Evolutionary conservation across 1,140 invertebrate species (phyloP).

Genomic region (Drosophila punjabiensis): DNA sequence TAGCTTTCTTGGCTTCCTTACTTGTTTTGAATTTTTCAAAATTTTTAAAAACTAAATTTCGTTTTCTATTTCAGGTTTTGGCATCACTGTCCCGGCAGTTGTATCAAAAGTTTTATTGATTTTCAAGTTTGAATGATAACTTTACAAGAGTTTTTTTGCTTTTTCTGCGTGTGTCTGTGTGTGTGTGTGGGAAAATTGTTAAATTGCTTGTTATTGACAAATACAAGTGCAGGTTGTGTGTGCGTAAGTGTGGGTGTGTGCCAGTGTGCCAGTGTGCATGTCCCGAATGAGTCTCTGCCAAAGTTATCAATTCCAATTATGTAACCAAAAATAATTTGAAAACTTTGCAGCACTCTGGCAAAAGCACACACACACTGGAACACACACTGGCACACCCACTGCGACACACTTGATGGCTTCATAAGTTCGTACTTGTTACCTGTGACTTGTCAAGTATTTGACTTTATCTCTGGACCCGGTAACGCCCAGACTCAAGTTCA

Average conservation of each 20-base stretch:
- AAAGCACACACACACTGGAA: conserved; percentile 39
- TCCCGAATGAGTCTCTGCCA: conserved; percentile 49
- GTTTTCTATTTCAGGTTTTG: background rate
- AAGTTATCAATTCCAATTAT: conserved; percentile 84
- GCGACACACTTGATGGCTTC: conserved; percentile 64
- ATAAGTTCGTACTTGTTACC: conserved; percentile 82
- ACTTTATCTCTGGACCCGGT: conserved; percentile 73
- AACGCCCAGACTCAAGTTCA: conserved; percentile 29
- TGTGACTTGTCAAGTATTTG: conserved; percentile 83
- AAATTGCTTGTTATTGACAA: conserved; percentile 84
- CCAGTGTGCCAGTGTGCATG: background rate
- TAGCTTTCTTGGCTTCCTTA: no score
- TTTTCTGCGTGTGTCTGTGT: conserved; percentile 30
- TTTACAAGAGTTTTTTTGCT: conserved; percentile 76
- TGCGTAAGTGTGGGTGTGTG: conserved; percentile 3
- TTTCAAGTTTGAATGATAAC: conserved; percentile 84
- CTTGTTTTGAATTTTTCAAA: background rate
- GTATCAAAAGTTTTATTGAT: conserved; percentile 82
- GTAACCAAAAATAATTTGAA: conserved; percentile 84
- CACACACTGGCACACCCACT: conserved; percentile 17
- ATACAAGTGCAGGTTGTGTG: conserved; percentile 60
- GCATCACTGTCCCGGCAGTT: conserved; percentile 38
- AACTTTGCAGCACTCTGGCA: conserved; percentile 77
- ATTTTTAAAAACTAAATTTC: background rate
- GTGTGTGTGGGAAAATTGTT: conserved; percentile 69